Evolutionary conservation across 2,797 vertebrate genomes (phyloP).

Genomic region (Xerus rutilus): DNA sequence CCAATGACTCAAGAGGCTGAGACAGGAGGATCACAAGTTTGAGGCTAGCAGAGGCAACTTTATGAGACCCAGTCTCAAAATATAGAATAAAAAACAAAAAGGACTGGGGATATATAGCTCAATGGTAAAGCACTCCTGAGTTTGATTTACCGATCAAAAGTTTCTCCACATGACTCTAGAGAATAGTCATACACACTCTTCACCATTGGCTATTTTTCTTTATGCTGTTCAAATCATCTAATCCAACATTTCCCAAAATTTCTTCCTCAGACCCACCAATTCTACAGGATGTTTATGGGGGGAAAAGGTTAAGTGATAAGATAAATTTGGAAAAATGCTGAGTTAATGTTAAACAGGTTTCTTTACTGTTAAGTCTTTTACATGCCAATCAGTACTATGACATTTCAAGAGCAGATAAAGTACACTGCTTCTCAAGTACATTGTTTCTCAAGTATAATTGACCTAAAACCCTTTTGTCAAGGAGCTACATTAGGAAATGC

Average conservation of each 20-base stretch:
- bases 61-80: too few relatives aligned
- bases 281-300: not conserved
- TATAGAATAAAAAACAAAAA: too few relatives aligned
- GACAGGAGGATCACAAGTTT: too few relatives aligned
- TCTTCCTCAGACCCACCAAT: not conserved
- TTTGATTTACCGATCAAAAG: constrained; percentile 23
- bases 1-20: too few relatives aligned
- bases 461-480: not conserved
- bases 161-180: not conserved
- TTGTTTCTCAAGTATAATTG: constrained; percentile 32
- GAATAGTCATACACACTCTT: not conserved
- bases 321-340: constrained; percentile 53
- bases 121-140: too few relatives aligned
- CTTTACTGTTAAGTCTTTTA: constrained; percentile 10
- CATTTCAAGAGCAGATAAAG: not conserved
- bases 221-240: not conserved
- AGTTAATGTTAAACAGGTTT: constrained; percentile 48
- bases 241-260: constrained; percentile 35
- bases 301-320: not conserved
- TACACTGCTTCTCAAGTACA: constrained; percentile 25
- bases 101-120: too few relatives aligned
- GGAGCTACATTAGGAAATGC: not conserved
- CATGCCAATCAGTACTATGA: constrained; percentile 8
- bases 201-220: not conserved
- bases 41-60: too few relatives aligned